These are phyloP conservation scores for Tursiops truncatus DNA, from an alignment of 2,113 vertebrate species.

Conservation along the genomic window DNA sequence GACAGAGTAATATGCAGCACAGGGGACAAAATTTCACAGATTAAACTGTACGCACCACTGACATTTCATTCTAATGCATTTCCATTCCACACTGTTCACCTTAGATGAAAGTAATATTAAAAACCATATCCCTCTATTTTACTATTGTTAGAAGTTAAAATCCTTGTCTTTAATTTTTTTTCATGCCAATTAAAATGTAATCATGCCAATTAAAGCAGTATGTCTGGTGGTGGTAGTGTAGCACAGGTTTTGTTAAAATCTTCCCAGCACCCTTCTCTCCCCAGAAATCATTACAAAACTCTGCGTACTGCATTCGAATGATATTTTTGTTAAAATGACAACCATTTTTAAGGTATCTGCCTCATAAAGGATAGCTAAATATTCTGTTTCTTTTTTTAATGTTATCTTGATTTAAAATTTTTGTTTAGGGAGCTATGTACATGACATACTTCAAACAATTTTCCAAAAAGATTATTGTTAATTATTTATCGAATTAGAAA, in stretches of 20 bases:
- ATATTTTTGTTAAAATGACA: conserved; percentile 75
- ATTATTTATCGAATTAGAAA: conserved; percentile 68
- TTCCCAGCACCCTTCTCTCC: background rate
- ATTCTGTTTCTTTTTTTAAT: conserved; percentile 68
- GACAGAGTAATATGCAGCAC: conserved; percentile 93
- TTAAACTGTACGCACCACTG: conserved; percentile 95
- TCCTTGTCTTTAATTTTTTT: conserved; percentile 89
- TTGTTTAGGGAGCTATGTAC: conserved; percentile 8
- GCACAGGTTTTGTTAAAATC: conserved; percentile 82
- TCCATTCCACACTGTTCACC: conserved; percentile 90
- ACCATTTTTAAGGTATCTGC: conserved; percentile 64
- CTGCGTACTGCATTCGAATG: conserved; percentile 78
- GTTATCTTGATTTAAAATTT: conserved; percentile 36
- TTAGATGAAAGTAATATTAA: conserved; percentile 91
- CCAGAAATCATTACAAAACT: conserved; percentile 80
- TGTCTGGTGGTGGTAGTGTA: conserved; percentile 80
- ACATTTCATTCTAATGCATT: conserved; percentile 92
- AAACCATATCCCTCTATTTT: conserved; percentile 90
- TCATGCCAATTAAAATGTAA: conserved; percentile 94
- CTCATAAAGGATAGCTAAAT: conserved; percentile 61
- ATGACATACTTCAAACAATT: conserved; percentile 40
- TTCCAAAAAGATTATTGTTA: conserved; percentile 56
- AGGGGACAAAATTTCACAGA: conserved; percentile 93
- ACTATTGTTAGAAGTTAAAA: conserved; percentile 91
- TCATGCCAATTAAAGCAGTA: conserved; percentile 89